These are phyloP conservation scores for Neodontobutis hainanensis DNA, from an alignment of 2,113 vertebrate genomes.

Conservation along the genomic window DNA sequence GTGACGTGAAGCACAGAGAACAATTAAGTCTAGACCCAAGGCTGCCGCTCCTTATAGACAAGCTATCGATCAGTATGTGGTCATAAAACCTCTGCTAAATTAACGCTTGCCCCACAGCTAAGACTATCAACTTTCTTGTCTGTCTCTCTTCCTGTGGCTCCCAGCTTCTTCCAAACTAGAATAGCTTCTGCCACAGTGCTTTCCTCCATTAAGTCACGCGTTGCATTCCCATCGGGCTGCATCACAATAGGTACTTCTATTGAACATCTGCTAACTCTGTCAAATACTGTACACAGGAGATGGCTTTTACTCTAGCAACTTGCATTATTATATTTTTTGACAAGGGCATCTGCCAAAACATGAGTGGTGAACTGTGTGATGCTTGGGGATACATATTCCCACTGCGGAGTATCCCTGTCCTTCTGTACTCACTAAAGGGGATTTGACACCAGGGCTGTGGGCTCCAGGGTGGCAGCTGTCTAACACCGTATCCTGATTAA, in stretches of 20 bases:
- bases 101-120: conserved; percentile 64
- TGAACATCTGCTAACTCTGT: conserved; percentile 49
- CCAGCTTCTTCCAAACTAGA: conserved; percentile 23
- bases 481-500: conserved; percentile 75
- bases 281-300: conserved; percentile 45
- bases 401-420: conserved; percentile 60
- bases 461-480: conserved; percentile 69
- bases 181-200: conserved; percentile 16
- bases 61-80: conserved; percentile 71
- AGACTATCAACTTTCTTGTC: conserved; percentile 59
- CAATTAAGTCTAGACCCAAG: conserved; percentile 71
- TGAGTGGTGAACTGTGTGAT: conserved; percentile 50
- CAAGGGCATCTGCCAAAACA: conserved; percentile 74
- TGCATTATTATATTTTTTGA: conserved; percentile 57
- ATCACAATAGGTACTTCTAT: conserved; percentile 43
- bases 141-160: conserved; percentile 51
- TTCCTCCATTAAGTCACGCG: not conserved
- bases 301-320: conserved; percentile 47
- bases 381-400: conserved; percentile 57
- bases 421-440: conserved; percentile 61
- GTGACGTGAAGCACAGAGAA: conserved; percentile 64
- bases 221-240: conserved; percentile 27
- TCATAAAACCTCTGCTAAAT: conserved; percentile 72
- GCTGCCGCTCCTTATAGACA: conserved; percentile 59
- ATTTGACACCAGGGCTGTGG: conserved; percentile 73